These are phyloP conservation scores for Diphyllodes magnificus DNA, from an alignment of 2,113 vertebrate genomes.

Conservation along the genomic window DNA sequence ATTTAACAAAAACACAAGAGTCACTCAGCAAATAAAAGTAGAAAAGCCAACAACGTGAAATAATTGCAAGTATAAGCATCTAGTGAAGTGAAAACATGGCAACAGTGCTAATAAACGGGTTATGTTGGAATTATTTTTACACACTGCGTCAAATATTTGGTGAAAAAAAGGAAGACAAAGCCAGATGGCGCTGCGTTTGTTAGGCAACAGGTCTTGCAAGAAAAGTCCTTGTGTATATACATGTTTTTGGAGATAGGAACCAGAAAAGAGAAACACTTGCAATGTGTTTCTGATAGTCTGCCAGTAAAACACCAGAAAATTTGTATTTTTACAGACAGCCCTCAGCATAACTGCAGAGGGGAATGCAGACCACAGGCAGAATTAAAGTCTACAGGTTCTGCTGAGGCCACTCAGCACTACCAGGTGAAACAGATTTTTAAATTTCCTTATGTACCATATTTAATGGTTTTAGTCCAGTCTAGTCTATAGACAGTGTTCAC, in stretches of 20 bases:
- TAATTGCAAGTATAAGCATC: background rate
- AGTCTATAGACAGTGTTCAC: background rate
- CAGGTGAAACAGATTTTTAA: background rate
- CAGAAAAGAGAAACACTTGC: background rate
- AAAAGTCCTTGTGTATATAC: accelerated
- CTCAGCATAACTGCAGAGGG: background rate
- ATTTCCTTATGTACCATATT: background rate
- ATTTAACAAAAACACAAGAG: background rate
- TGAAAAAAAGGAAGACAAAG: background rate
- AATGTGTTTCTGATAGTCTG: background rate
- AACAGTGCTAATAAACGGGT: background rate
- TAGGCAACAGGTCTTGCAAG: background rate
- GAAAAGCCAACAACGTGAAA: background rate
- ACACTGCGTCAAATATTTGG: background rate
- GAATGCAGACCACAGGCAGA: background rate
- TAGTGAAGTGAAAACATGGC: background rate
- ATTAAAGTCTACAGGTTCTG: background rate
- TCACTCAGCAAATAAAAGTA: background rate
- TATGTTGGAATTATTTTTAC: background rate
- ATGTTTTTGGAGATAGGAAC: background rate
- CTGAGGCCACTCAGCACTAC: background rate
- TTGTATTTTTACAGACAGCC: background rate
- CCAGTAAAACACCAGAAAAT: background rate
- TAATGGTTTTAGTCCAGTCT: background rate
- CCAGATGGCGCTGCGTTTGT: slow-evolving; percentile 31